Base-by-base conservation (phyloP, 1,140 invertebrate genomes). In the Linepithema humile region DNA sequence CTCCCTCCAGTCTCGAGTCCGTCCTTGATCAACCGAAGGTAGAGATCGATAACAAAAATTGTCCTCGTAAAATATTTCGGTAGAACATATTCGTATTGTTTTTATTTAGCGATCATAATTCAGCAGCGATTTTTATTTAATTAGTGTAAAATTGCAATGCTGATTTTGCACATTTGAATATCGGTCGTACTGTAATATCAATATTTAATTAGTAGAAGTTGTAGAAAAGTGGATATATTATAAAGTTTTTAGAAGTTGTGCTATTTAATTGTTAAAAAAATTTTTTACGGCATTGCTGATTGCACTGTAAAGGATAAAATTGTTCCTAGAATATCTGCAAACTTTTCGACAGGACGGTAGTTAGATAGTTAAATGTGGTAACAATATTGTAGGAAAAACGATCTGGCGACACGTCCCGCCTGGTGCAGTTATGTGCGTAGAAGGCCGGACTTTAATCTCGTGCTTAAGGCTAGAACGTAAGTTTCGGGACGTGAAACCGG, bases 381-480 rank as follows among this genome's bases (percentile, higher is more conserved):
- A 75, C n/a, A 15, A 87, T 82, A 87, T 90, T 90, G 35, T 89
- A 92, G 92, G 91, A 91, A 84, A 84, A 86, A 86, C 83, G 87
- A 88, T 78, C 84, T 83, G 78, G 70, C 89, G 70, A 89, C 85
- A 83, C 92, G 90, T 77, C 90, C 89, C 12, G 83, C 89, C 40
- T 93, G 92, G 92, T 92, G 88, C 85, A 93, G 90, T 92, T 93
- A 93, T 70, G 86, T 92, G 45, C 91, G 92, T 82, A 89, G 91
- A 85, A 90, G 89, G 90, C 93, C 93, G 70, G 92, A 93, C 87
- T 94, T 94, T 93, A 92, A 92, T 92, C 91, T 92, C 86, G 90
- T 94, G 82, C 92, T 94, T 89, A 93, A 89, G 78, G 86, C 91
- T 92, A 93, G 93, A 93, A 93, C 90, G 93, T 94, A 93, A 94